Evolutionary conservation across 2,797 vertebrate genomes (phyloP).

Genomic region (Oreortyx pictus): DNA sequence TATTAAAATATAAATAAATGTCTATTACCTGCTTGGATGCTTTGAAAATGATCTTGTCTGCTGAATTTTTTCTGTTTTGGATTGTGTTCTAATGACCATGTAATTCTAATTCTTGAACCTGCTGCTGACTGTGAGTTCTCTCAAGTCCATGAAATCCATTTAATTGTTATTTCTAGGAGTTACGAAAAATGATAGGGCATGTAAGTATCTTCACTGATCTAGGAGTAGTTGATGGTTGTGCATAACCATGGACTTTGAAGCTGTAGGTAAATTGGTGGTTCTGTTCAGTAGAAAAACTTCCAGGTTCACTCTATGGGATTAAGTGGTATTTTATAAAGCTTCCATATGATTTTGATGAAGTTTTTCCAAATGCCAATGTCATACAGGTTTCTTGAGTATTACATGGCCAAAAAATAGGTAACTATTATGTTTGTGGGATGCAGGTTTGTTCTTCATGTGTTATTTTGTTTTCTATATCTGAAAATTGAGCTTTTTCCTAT

Average conservation of each 20-base stretch:
- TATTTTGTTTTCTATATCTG: slow-evolving; percentile 43
- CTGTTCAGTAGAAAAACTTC: neutral
- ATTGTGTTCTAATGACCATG: neutral
- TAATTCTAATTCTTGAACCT: neutral
- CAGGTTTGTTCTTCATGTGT: neutral
- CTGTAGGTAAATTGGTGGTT: neutral
- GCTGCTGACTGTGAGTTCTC: neutral
- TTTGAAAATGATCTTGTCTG: neutral
- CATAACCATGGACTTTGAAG: neutral
- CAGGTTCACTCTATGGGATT: neutral
- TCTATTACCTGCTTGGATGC: neutral
- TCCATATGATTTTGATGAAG: neutral
- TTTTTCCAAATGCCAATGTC: neutral
- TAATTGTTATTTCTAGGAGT: neutral
- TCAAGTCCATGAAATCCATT: neutral
- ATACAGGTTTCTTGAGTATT: neutral
- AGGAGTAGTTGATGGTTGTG: neutral
- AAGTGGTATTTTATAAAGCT: neutral
- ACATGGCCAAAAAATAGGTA: neutral
- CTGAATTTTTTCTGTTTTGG: neutral
- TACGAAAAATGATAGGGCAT: neutral
- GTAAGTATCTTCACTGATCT: neutral
- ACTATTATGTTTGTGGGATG: accelerated
- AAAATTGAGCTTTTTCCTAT: slow-evolving; percentile 15
- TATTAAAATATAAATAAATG: neutral